These are phyloP conservation scores for Euura saliciscinereae DNA, from an alignment of 1,140 invertebrate species.

Conservation along the genomic window DNA sequence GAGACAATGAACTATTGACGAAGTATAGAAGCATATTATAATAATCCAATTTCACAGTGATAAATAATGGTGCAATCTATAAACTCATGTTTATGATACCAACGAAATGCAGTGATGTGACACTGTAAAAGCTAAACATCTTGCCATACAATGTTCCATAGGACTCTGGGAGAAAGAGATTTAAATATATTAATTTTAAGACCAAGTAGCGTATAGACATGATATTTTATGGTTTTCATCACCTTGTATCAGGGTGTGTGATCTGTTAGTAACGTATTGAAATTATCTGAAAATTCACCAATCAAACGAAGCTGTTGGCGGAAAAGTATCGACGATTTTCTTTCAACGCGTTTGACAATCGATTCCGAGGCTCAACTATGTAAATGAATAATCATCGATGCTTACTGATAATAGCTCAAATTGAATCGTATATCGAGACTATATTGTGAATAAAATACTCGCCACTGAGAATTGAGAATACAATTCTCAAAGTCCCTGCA, in stretches of 20 bases:
- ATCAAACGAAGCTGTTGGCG: not conserved
- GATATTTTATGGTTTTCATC: slow-evolving; percentile 27
- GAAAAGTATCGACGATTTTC: not conserved
- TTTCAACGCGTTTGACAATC: no score
- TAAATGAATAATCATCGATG: no score
- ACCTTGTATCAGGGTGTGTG: slow-evolving; percentile 52
- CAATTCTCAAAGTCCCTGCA: slow-evolving; percentile 1
- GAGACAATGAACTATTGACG: not conserved
- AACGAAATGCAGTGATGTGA: not conserved
- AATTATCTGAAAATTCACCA: not conserved
- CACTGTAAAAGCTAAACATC: slow-evolving; percentile 12
- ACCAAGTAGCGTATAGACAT: slow-evolving; percentile 26
- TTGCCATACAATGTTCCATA: slow-evolving; percentile 17
- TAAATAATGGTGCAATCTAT: not conserved
- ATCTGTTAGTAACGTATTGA: not conserved
- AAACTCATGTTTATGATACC: not conserved
- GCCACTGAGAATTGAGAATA: not conserved
- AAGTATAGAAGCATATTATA: not conserved
- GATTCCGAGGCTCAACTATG: no score
- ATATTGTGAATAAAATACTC: slow-evolving; percentile 8
- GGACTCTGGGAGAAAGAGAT: slow-evolving; percentile 13
- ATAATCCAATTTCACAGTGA: not conserved
- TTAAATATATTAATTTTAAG: slow-evolving; percentile 11
- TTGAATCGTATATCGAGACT: not conserved
- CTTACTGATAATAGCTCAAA: not conserved